phyloP scores from a whole-genome alignment of 1,140 invertebrate genomes.

The Agraylea sexmaculata region DNA sequence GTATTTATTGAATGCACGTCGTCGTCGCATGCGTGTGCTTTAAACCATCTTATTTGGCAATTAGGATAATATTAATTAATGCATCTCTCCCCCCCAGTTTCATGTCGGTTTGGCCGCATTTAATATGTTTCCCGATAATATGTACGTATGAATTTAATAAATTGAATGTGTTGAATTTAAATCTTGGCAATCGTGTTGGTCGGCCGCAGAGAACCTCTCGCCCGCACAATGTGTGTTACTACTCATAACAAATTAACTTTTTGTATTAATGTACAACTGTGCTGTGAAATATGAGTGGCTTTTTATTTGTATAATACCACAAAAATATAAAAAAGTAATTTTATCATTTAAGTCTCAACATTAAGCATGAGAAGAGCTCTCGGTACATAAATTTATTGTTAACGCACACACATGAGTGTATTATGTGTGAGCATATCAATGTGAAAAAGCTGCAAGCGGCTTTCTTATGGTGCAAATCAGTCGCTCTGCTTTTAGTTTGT shows the following conservation, averaged over 20 bases:
- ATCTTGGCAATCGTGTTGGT: conserved; percentile 9
- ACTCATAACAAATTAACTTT: conserved; percentile 20
- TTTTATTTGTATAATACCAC: conserved; percentile 24
- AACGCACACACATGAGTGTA: no score
- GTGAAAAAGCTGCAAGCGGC: conserved; percentile 9
- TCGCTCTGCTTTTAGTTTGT: conserved; percentile 17
- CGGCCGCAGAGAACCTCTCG: conserved; percentile 5
- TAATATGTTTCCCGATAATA: no score
- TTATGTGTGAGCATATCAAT: conserved; percentile 19
- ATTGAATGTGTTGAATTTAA: no score
- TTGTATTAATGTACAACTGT: conserved; percentile 24
- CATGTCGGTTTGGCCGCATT: no score
- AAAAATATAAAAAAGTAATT: conserved; percentile 22
- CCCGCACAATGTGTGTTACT: conserved; percentile 8
- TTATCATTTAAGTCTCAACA: conserved; percentile 21
- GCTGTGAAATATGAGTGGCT: conserved; percentile 24
- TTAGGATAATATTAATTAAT: no score
- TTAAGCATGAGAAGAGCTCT: conserved; percentile 16
- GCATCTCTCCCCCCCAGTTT: no score
- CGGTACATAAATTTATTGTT: conserved; percentile 19
- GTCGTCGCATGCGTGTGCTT: no score
- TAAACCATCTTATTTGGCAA: no score
- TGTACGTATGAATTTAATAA: no score
- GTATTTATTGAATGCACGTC: no score
- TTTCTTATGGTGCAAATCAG: conserved; percentile 21